Conservation (phyloP, 2,113 vertebrate genomes). For the Eurypyga helias region DNA sequence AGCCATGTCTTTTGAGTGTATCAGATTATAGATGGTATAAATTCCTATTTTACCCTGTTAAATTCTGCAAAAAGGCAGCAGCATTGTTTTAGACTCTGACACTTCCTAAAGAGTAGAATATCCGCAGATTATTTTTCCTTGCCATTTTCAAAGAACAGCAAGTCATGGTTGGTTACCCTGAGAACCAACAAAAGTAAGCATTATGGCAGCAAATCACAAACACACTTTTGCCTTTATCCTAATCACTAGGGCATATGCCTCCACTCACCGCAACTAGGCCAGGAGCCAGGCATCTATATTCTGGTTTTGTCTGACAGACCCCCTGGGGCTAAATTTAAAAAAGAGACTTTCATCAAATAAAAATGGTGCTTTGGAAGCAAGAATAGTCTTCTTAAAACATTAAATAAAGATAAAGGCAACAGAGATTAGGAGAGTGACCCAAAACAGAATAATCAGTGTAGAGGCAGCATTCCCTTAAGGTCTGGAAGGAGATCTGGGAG, state of each 20-base stretch:
- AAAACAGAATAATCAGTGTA: neutral
- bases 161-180: neutral
- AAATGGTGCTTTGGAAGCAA: neutral
- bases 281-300: neutral
- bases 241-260: neutral
- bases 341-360: neutral
- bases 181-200: neutral
- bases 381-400: neutral
- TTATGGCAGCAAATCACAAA: neutral
- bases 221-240: neutral
- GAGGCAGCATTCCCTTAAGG: neutral
- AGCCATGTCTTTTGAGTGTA: neutral
- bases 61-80: neutral
- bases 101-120: neutral
- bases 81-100: neutral
- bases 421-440: neutral
- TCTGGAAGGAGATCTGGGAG: neutral
- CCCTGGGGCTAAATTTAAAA: neutral
- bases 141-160: neutral
- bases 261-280: neutral
- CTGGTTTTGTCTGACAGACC: neutral
- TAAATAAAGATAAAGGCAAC: neutral
- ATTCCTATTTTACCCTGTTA: neutral
- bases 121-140: neutral
- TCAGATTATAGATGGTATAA: neutral